Base-by-base conservation (phyloP, 2,797 vertebrate genomes). In the Microhierax caerulescens region DNA sequence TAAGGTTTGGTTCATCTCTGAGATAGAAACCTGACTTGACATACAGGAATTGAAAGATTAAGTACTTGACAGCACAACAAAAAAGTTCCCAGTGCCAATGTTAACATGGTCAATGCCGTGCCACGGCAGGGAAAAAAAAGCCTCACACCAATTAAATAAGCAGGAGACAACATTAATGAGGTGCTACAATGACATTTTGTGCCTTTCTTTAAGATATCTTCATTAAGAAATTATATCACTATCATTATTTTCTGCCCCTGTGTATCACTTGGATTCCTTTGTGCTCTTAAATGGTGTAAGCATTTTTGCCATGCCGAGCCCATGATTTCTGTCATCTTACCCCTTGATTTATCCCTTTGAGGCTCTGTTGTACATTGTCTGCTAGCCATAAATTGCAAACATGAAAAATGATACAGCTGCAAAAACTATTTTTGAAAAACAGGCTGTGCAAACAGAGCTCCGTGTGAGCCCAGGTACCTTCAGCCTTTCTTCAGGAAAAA, bases 401-500 rank as follows among this genome's bases (percentile, higher is more conserved):
- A 7, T 50, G 82, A 88, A 69, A 95, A 94, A 90, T 30, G 50
- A 93, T 79, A 94, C 79, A 90, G 90, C 84, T 90, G 90, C 64
- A 92, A 78, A 90, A 93, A 56, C 41, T 72, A 30, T 59, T 91
- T 94, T 19, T 72, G 82, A 91, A 81, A 84, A 89, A 15, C 39
- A 69, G 69, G 60, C 68, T 72, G n/a, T 48, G 79, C 73, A 84
- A 92, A 57, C 39, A 73, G 67, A 83, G 75, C 78, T 90, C 81
- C 13, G 30, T 16, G 73, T 88, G 79, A 95, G 82, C 39, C 19
- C 57, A 43, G 88, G 53, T 85, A 87, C 70, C 83, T 47, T 77
- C 83, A 65, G 90, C 39, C 34, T 80, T 64, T 41, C 88, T 77
- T 59, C 57, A 30, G 81, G 60, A 85, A 74, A 82, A 94, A 82